Base-by-base conservation (phyloP, 2,888 invertebrate species). In the Pardosa pseudoannulata region DNA sequence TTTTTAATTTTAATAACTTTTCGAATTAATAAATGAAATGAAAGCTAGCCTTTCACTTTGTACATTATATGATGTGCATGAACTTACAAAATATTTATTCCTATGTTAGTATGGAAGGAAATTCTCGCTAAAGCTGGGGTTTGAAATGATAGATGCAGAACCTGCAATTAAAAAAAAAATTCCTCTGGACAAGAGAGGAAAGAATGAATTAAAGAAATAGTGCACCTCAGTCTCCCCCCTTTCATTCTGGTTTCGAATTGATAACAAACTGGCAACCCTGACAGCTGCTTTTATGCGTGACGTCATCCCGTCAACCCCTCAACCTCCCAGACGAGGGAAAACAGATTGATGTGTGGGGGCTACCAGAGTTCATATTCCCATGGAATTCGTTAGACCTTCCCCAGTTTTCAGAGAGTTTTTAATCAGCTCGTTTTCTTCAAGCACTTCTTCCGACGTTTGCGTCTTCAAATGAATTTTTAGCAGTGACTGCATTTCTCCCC, bases 261-360 rank as follows among this genome's bases (percentile, higher is more conserved):
- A 29, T 67, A 32, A 28, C 67, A 67, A 31, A 67, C 11, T 67
- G 67, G 67, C 31, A 27, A 16, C n/a, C 31, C 31, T 67, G 67
- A 67, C 67, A 67, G 67, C 67, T 67, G 67, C 31, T 67, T 67
- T 67, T 67, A 67, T 67, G 27, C 31, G 31, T 67, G 67, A 67
- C 67, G 67, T 67, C 67, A 67, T 28, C 67, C 2, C n/a, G 29
- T 31, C 67, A 67, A 16, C 16, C 29, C 67, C 23, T 16, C 50
- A n/a, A 9, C 50, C 50, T 19, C n/a, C 6, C 50, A 7, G 16
- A 19, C 50, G 50, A 50, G 50, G 23, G 50, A 19, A n/a, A n/a
- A 19, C 50, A 19, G 50, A 19, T 16, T 19, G 50, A 50, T 50
- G 41, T 41, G 11, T 1, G 11, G 9, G 9, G n/a, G 50, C 50